phyloP scores from a whole-genome alignment of 2,797 vertebrate species.

The Phrynocephalus forsythii region DNA sequence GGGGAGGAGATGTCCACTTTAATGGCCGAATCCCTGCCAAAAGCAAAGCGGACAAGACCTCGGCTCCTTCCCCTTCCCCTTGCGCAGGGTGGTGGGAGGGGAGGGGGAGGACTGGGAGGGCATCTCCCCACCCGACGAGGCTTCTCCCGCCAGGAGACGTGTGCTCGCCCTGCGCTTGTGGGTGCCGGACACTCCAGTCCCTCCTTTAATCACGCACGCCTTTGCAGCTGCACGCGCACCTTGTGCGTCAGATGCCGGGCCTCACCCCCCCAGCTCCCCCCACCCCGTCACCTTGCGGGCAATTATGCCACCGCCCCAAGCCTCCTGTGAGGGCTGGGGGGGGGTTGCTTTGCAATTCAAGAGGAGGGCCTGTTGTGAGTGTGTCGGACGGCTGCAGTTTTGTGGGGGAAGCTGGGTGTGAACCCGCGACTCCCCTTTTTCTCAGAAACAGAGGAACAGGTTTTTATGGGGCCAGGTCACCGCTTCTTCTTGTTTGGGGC shows the following conservation, averaged over 20 bases:
- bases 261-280: too few relatives aligned
- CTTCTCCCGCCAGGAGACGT: neutral
- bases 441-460: neutral
- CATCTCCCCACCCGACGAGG: neutral
- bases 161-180: too few relatives aligned
- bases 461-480: too few relatives aligned
- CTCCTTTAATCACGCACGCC: neutral
- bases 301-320: neutral
- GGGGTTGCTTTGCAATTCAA: neutral
- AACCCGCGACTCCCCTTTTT: neutral
- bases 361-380: too few relatives aligned
- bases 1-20: neutral
- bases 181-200: neutral
- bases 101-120: neutral
- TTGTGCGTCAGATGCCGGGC: neutral
- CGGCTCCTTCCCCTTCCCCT: too few relatives aligned
- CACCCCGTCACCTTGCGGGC: neutral
- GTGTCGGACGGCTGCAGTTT: neutral
- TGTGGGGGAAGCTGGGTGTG: neutral
- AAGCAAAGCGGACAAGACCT: neutral
- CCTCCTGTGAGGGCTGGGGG: neutral
- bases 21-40: neutral
- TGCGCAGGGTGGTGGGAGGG: too few relatives aligned
- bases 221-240: neutral
- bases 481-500: too few relatives aligned